phyloP scores from a whole-genome alignment of 2,113 vertebrate genomes.

The Tyto alba region DNA sequence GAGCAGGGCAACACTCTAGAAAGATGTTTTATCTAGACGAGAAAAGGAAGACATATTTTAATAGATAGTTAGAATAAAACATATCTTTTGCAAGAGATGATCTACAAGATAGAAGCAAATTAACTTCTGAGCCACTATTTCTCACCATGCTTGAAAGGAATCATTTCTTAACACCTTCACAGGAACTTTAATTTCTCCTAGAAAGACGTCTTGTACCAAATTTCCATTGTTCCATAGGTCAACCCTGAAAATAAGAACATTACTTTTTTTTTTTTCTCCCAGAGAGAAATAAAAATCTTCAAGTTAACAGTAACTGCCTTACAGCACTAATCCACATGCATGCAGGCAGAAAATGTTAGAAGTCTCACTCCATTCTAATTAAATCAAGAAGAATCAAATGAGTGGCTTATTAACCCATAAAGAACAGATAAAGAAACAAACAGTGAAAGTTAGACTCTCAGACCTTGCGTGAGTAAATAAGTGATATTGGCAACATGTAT shows the following conservation, averaged over 20 bases:
- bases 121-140: not conserved
- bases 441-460: slow-evolving; percentile 51
- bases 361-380: slow-evolving; percentile 41
- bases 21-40: not conserved
- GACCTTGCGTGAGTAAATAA: slow-evolving; percentile 43
- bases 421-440: slow-evolving; percentile 42
- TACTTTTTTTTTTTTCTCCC: not conserved
- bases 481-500: not conserved
- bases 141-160: slow-evolving; percentile 90
- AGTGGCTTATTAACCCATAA: slow-evolving; percentile 47
- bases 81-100: not conserved
- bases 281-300: not conserved
- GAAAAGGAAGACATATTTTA: not conserved
- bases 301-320: not conserved
- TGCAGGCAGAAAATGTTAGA: slow-evolving; percentile 65
- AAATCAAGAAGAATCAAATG: slow-evolving; percentile 31
- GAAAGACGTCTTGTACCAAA: slow-evolving; percentile 91
- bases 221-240: slow-evolving; percentile 97
- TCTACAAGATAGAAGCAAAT: not conserved
- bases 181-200: slow-evolving; percentile 92
- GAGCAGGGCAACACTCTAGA: not conserved
- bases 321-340: slow-evolving; percentile 70
- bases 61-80: not conserved
- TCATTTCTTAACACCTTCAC: slow-evolving; percentile 89
- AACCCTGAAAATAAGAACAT: slow-evolving; percentile 79